These are phyloP conservation scores for Tiphia femorata DNA, from an alignment of 2,888 invertebrate genomes.

Conservation along the genomic window DNA sequence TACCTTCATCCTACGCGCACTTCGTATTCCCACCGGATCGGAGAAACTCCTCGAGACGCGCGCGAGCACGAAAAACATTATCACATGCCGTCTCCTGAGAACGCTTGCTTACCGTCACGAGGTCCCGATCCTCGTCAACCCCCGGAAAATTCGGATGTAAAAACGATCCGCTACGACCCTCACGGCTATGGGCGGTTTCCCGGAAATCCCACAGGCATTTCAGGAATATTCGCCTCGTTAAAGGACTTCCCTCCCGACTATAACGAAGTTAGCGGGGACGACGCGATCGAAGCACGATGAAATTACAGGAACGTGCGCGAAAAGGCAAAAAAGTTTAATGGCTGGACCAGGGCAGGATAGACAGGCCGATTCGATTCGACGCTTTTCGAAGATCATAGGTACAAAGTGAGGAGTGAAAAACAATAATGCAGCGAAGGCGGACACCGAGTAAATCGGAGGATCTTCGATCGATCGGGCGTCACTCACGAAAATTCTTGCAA, in stretches of 20 bases:
- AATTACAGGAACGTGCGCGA: no score
- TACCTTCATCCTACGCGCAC: conserved; percentile 21
- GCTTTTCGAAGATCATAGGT: no score
- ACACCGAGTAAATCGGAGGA: no score
- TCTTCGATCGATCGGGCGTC: no score
- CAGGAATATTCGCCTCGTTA: background rate
- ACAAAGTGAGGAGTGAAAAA: no score
- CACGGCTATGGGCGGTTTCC: conserved; percentile 12
- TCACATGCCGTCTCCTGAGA: conserved; percentile 39
- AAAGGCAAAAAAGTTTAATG: no score
- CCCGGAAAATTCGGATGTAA: conserved; percentile 7
- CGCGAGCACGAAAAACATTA: conserved; percentile 41
- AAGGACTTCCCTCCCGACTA: background rate
- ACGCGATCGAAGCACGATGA: no score
- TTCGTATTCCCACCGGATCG: conserved; percentile 52
- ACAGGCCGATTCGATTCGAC: no score
- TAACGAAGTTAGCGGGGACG: no score
- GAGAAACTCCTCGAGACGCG: conserved; percentile 30
- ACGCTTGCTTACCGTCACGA: conserved; percentile 28
- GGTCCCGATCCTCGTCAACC: conserved; percentile 4
- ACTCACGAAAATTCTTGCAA: no score
- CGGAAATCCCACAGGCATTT: conserved; percentile 22
- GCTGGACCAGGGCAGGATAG: no score
- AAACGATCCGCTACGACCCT: conserved; percentile 29
- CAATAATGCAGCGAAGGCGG: no score